Conservation (phyloP, 2,113 vertebrate species). For the Macaca fascicularis region DNA sequence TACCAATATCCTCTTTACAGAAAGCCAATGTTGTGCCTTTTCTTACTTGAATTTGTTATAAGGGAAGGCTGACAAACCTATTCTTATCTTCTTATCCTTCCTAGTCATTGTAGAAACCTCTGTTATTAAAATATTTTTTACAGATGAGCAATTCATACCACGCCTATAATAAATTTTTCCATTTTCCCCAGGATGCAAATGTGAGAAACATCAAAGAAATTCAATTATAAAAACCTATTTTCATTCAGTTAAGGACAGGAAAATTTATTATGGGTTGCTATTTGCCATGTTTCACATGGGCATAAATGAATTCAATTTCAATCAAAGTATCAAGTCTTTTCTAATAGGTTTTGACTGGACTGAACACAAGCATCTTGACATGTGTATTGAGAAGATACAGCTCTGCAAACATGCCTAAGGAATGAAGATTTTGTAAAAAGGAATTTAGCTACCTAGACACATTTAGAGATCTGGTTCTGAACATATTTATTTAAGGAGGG, state of each 20-base stretch:
- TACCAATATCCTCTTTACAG: background rate
- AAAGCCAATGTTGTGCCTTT: background rate
- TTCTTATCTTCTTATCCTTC: background rate
- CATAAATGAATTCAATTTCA: conserved; percentile 69
- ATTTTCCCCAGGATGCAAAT: conserved; percentile 72
- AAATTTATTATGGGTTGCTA: conserved; percentile 63
- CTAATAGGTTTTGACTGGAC: conserved; percentile 62
- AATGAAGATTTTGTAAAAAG: background rate
- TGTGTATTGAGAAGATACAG: background rate
- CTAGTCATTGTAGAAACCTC: conserved; percentile 17
- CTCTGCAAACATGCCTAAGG: background rate
- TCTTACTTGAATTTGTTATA: background rate
- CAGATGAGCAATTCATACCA: conserved; percentile 67
- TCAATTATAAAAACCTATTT: conserved; percentile 77
- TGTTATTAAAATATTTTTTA: conserved; percentile 68
- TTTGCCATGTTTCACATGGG: conserved; percentile 58
- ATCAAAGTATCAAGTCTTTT: conserved; percentile 44
- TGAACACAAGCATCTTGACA: conserved; percentile 25
- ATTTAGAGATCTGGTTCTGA: background rate
- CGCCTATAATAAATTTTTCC: conserved; percentile 67
- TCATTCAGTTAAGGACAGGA: conserved; percentile 62
- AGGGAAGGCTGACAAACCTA: background rate
- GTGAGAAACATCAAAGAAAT: conserved; percentile 67
- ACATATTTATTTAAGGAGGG: background rate
- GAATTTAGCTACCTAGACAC: background rate